phyloP scores from a whole-genome alignment of 2,888 invertebrate genomes.

The Leptopterna dolabrata region DNA sequence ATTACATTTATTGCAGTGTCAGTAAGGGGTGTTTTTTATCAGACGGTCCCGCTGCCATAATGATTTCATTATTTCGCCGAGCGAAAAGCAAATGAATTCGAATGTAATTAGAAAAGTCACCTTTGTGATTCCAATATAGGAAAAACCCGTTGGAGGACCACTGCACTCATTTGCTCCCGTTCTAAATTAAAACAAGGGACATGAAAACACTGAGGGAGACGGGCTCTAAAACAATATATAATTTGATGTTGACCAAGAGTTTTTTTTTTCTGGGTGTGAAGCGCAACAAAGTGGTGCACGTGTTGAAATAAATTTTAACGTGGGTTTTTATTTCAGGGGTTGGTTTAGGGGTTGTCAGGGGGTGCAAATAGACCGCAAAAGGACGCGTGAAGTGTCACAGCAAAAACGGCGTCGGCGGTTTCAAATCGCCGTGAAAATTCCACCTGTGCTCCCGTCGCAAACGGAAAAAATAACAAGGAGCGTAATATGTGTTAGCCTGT shows the following conservation, averaged over 20 bases:
- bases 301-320: constrained; percentile 31
- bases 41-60: not conserved
- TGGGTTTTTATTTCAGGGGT: not conserved
- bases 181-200: constrained; percentile 22
- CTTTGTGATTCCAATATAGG: constrained; percentile 46
- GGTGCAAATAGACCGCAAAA: constrained; percentile 32
- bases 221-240: constrained; percentile 46
- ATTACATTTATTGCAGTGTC: constrained; percentile 16
- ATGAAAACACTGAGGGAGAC: not conserved
- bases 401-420: not conserved
- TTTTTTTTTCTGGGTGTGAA: not conserved
- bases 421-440: constrained; percentile 16
- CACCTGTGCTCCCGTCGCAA: not conserved
- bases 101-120: constrained; percentile 49
- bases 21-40: not conserved
- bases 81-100: constrained; percentile 31
- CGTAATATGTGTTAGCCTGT: not conserved
- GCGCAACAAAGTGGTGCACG: not conserved
- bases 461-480: not conserved
- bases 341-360: not conserved
- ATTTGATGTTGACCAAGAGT: constrained; percentile 48
- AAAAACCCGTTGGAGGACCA: constrained; percentile 19
- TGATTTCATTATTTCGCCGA: constrained; percentile 24
- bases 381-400: constrained; percentile 26
- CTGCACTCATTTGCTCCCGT: constrained; percentile 26